Base-by-base conservation (phyloP, 2,113 vertebrate genomes). In the Mastomys natalensis region DNA sequence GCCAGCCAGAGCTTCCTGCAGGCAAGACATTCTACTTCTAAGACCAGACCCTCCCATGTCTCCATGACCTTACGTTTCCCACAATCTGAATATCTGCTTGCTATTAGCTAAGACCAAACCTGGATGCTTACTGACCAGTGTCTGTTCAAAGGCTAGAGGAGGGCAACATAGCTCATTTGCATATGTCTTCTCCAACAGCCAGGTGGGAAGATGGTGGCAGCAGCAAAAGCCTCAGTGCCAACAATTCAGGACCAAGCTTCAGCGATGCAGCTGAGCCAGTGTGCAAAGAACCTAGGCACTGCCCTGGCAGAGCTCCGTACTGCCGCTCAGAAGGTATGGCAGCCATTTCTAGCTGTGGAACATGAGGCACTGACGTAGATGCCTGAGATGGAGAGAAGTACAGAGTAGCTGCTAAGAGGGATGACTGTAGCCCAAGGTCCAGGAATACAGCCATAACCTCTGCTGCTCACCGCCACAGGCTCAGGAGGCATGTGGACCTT, bases 201-300 rank as follows among this genome's bases (percentile, higher is more conserved):
- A 0, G 99, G 99, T 87, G 99, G 99, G 6, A 99, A 99, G 98
- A 99, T 99, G 99, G 99, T 99, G 70, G 99, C 99, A 0, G 99
- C 99, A 15, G 99, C 99, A 55, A 99, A 99, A 97, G 99, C 99
- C 74, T 99, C 99, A 0, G 99, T 99, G 68, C 99, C 99, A 58
- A 99, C 99, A 73, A 99, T 99, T 97, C 97, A 99, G 0, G 99
- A 99, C 98, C 99, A 99, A 97, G 99, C 99, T 3, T 99, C 99
- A 0, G 99, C 99, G 3, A 99, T 99, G 99, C 99, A 99, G 97
- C 99, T 99, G 97, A 99, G 99, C 97, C 99, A 99, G 97, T 99
- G 99, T 94, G 99, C 99, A 72, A 99, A 99, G 98, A 99, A 99
- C 98, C 98, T 99, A 89, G 99, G 99, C 0, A 99, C 98, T 0